A percentile compares a stretch with the other conserved stretches of the same genome.
phyloP scores from a whole-genome alignment of 2,888 invertebrate species.

The Brachycybe producta region DNA sequence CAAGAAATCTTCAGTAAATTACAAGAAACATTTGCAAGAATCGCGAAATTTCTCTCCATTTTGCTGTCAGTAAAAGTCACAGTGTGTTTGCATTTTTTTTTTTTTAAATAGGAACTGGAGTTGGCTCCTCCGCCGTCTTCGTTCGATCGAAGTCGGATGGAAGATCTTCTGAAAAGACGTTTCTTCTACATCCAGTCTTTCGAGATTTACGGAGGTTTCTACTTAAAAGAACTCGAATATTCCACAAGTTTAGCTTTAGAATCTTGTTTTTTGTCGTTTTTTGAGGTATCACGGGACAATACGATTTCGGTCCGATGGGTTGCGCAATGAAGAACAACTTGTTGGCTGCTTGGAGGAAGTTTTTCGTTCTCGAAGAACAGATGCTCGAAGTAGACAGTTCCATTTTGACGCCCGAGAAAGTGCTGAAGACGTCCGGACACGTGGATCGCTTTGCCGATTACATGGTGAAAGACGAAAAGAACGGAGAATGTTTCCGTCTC shows the following conservation, averaged over 20 bases:
- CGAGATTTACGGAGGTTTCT: conserved; percentile 88
- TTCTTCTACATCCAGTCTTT: conserved; percentile 99
- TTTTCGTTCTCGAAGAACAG: conserved; percentile 92
- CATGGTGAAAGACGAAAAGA: conserved; percentile 95
- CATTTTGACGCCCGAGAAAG: conserved; percentile 90
- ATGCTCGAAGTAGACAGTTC: conserved; percentile 99
- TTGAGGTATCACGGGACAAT: conserved; percentile 57
- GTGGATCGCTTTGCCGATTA: conserved; percentile 97
- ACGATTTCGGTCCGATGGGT: conserved; percentile 99
- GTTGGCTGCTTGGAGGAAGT: conserved; percentile 82
- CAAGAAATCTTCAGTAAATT: too few species aligned
- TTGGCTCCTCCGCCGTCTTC: conserved; percentile 44
- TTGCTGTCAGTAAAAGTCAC: too few species aligned
- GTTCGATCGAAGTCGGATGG: conserved; percentile 88
- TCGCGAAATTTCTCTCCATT: conserved; percentile 4
- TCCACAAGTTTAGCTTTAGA: neutral
- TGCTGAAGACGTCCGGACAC: conserved; percentile 96
- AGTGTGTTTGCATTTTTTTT: neutral
- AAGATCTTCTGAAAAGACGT: conserved; percentile 86
- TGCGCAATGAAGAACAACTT: conserved; percentile 95
- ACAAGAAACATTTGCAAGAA: too few species aligned
- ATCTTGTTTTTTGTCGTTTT: conserved; percentile 8
- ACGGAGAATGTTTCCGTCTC: conserved; percentile 91
- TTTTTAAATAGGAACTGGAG: conserved; percentile 50
- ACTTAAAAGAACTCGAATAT: neutral